These are phyloP conservation scores for Variabilichromis moorii DNA, from an alignment of 2,113 vertebrate genomes.

Conservation along the genomic window DNA sequence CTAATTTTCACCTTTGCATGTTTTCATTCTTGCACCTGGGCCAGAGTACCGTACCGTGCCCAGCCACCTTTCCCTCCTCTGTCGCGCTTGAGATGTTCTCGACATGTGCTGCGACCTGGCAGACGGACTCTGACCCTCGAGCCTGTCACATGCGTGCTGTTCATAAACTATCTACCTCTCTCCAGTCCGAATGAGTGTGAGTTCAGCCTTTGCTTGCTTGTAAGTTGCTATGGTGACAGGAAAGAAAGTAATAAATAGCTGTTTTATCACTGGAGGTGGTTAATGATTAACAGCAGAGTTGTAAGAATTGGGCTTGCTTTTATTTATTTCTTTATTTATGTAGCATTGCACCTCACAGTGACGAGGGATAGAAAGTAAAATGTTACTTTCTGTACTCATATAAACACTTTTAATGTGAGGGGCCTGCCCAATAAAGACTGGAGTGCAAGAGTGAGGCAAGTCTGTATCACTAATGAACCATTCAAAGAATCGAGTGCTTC, in stretches of 20 bases:
- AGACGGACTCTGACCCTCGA: fast-evolving
- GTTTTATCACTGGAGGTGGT: background rate
- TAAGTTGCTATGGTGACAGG: background rate
- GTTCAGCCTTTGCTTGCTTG: background rate
- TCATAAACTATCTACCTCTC: background rate
- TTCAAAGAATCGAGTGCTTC: background rate
- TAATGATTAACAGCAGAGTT: background rate
- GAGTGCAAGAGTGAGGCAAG: background rate
- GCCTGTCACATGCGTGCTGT: background rate
- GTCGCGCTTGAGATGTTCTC: background rate
- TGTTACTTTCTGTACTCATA: background rate
- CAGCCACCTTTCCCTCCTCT: background rate
- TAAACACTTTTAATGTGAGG: background rate
- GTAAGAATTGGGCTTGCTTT: background rate
- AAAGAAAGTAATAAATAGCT: background rate
- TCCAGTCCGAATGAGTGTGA: background rate
- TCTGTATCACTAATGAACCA: background rate
- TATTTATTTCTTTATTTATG: background rate
- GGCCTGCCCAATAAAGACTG: background rate
- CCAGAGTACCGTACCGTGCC: background rate
- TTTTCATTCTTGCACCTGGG: background rate
- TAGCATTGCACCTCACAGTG: background rate
- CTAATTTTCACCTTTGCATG: background rate
- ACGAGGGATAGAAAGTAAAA: background rate
- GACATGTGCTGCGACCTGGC: background rate